Percentiles rank a stretch among this genome's conserved stretches.
Evolutionary conservation across 2,113 vertebrate species (phyloP).

Genomic region (Bungarus multicinctus): DNA sequence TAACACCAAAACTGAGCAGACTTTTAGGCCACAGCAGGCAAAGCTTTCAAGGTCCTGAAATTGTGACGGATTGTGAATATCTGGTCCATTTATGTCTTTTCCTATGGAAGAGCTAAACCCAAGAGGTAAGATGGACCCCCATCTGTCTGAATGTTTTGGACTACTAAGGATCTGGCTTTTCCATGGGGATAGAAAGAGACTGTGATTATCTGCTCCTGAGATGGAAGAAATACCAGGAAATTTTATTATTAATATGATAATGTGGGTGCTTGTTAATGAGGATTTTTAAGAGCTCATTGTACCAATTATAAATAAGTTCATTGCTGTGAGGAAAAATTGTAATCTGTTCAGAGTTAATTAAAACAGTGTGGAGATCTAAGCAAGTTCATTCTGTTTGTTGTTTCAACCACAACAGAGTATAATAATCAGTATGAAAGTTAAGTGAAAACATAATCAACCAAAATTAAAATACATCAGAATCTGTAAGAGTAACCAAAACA

Average conservation of each 20-base stretch:
- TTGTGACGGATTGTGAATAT: background rate
- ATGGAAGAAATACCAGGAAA: background rate
- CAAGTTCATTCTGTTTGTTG: background rate
- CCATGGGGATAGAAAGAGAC: background rate
- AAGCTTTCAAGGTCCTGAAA: background rate
- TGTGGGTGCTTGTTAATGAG: background rate
- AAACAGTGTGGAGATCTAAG: background rate
- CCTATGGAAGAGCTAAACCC: background rate
- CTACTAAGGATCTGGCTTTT: background rate
- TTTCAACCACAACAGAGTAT: background rate
- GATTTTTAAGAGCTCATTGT: background rate
- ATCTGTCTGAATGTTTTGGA: background rate
- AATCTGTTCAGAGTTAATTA: background rate
- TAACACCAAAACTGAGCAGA: background rate
- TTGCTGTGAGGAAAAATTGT: background rate
- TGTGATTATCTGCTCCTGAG: background rate
- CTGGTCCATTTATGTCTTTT: background rate
- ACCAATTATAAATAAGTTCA: background rate
- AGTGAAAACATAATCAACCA: background rate
- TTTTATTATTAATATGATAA: background rate
- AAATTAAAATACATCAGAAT: background rate
- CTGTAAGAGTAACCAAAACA: background rate
- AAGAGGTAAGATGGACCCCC: background rate
- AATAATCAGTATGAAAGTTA: background rate
- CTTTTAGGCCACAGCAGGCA: background rate